These are phyloP conservation scores for Pipistrellus pipistrellus DNA, from an alignment of 2,797 vertebrate species.

Conservation along the genomic window DNA sequence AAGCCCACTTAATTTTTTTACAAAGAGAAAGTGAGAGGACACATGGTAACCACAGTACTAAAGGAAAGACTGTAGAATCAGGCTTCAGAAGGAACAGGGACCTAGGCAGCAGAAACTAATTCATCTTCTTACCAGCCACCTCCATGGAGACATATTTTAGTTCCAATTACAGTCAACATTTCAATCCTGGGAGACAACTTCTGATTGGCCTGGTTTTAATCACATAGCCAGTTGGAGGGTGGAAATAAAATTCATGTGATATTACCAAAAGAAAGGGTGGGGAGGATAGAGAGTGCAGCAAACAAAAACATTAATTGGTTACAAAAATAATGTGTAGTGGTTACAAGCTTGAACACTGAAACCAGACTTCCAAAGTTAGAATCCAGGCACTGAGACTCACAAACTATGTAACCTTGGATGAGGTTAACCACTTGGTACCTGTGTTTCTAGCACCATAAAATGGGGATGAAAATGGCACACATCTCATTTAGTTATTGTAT, in stretches of 20 bases:
- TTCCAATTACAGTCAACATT: background rate
- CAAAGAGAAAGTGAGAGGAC: conserved; percentile 5
- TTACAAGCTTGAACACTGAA: background rate
- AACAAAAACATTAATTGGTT: background rate
- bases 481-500: background rate
- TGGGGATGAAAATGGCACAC: background rate
- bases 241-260: conserved; percentile 8
- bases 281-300: background rate
- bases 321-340: background rate
- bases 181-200: background rate
- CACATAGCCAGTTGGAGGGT: background rate
- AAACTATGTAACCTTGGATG: background rate
- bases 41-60: background rate
- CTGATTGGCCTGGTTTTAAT: background rate
- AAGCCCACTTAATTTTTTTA: conserved; percentile 13
- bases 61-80: background rate
- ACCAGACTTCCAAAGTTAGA: background rate
- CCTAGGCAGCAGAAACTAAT: background rate
- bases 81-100: background rate
- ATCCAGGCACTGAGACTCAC: background rate
- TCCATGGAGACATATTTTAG: background rate
- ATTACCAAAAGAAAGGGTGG: background rate
- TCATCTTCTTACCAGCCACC: background rate
- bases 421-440: background rate
- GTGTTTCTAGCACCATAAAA: background rate